Evolutionary conservation across 2,888 invertebrate genomes (phyloP).

Genomic region (Tinea pellionella): DNA sequence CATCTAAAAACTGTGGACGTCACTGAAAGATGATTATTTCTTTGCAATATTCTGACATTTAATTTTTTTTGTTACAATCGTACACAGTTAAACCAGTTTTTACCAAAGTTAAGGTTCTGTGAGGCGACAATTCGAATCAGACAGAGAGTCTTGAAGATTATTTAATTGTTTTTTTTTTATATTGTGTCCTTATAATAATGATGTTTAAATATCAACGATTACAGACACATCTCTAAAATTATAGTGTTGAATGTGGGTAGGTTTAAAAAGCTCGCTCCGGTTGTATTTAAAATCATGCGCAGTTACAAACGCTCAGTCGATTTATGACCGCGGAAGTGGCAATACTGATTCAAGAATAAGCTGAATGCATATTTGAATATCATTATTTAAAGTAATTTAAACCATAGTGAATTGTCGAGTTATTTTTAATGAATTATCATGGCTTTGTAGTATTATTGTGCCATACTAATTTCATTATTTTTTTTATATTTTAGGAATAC

Average conservation of each 20-base stretch:
- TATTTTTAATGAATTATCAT: not conserved
- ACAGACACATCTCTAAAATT: too few species aligned
- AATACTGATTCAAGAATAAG: too few species aligned
- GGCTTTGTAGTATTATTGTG: constrained; percentile 5
- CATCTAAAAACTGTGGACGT: not conserved
- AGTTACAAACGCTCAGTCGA: too few species aligned
- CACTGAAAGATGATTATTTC: not conserved
- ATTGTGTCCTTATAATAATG: too few species aligned
- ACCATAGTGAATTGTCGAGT: not conserved
- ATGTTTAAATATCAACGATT: too few species aligned
- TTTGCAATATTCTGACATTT: not conserved
- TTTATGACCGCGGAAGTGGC: too few species aligned
- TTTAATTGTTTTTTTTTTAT: too few species aligned
- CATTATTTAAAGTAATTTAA: too few species aligned
- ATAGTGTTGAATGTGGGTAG: too few species aligned
- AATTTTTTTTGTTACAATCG: not conserved
- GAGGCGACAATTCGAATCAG: not conserved
- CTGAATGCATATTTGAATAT: too few species aligned
- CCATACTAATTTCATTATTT: not conserved
- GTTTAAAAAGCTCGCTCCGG: too few species aligned
- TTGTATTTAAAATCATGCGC: too few species aligned
- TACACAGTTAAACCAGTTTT: not conserved
- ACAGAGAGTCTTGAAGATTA: not conserved
- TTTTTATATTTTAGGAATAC: not conserved
- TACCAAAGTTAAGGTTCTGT: constrained; percentile 2